Evolutionary conservation across 2,888 invertebrate species (phyloP).

Genomic region (Ganaspis brasiliensis): DNA sequence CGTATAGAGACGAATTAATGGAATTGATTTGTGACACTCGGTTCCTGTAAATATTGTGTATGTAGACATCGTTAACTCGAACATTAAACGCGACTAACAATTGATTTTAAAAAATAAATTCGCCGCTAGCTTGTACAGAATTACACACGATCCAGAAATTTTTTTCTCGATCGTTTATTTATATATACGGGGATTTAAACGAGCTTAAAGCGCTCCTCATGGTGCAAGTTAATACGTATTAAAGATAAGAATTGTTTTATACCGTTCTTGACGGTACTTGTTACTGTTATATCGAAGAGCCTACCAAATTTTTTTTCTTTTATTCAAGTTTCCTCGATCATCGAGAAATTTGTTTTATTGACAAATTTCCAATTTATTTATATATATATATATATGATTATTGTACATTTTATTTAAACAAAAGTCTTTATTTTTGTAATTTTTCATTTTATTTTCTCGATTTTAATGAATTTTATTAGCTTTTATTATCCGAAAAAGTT

Average conservation of each 20-base stretch:
- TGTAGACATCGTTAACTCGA: conserved; percentile 53
- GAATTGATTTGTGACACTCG: conserved; percentile 68
- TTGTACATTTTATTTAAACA: conserved; percentile 22
- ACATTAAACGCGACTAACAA: conserved; percentile 31
- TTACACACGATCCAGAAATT: conserved; percentile 48
- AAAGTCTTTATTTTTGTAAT: conserved; percentile 4
- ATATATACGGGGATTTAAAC: conserved; percentile 54
- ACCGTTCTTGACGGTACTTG: conserved; percentile 56
- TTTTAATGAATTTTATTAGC: conserved; percentile 10
- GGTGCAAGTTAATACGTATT: conserved; percentile 55
- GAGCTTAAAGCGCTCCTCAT: conserved; percentile 60
- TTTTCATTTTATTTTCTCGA: not conserved
- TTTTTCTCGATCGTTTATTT: conserved; percentile 37
- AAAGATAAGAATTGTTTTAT: conserved; percentile 52
- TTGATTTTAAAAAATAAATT: conserved; percentile 15
- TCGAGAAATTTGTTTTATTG: conserved; percentile 9
- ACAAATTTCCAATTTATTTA: not conserved
- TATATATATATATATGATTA: no score
- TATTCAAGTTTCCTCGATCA: conserved; percentile 41
- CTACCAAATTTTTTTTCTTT: conserved; percentile 42
- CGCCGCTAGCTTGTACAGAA: conserved; percentile 47
- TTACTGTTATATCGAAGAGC: conserved; percentile 55
- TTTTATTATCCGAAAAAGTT: not conserved
- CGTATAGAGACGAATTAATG: conserved; percentile 55
- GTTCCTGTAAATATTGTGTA: conserved; percentile 70